Conservation (phyloP, 2,888 invertebrate genomes). For the Andrena bucephala region DNA sequence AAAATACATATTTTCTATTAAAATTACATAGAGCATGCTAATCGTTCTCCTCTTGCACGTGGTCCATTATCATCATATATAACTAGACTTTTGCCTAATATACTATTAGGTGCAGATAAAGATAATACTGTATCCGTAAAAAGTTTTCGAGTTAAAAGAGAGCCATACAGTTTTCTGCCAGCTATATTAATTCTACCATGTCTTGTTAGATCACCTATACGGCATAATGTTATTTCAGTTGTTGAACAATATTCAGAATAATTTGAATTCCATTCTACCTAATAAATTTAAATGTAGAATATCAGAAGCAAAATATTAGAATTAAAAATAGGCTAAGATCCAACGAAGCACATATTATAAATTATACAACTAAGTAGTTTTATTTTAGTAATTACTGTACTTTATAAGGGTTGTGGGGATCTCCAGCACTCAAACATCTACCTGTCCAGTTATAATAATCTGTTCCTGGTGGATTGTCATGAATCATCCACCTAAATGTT, state of each 20-base stretch:
- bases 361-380: background rate
- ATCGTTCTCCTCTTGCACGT: constrained; percentile 93
- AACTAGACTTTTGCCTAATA: constrained; percentile 93
- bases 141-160: constrained; percentile 89
- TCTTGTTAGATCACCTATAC: constrained; percentile 92
- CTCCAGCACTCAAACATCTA: constrained; percentile 92
- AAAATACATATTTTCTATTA: background rate
- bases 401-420: constrained; percentile 92
- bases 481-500: constrained; percentile 91
- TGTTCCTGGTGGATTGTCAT: constrained; percentile 91
- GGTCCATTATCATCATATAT: constrained; percentile 96
- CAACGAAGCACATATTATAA: background rate
- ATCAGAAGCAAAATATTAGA: background rate
- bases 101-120: constrained; percentile 90
- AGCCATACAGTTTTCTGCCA: constrained; percentile 89
- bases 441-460: constrained; percentile 97
- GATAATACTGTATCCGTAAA: constrained; percentile 93
- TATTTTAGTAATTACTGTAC: constrained; percentile 79
- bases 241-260: constrained; percentile 88
- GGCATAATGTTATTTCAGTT: constrained; percentile 88
- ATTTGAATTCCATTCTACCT: constrained; percentile 88
- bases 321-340: too few relatives aligned
- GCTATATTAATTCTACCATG: constrained; percentile 91
- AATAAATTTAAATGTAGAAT: constrained; percentile 29
- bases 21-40: constrained; percentile 94